These are phyloP conservation scores for Porites australiensis DNA, from an alignment of 64 coral and sea anemone genomes.

Conservation along the genomic window DNA sequence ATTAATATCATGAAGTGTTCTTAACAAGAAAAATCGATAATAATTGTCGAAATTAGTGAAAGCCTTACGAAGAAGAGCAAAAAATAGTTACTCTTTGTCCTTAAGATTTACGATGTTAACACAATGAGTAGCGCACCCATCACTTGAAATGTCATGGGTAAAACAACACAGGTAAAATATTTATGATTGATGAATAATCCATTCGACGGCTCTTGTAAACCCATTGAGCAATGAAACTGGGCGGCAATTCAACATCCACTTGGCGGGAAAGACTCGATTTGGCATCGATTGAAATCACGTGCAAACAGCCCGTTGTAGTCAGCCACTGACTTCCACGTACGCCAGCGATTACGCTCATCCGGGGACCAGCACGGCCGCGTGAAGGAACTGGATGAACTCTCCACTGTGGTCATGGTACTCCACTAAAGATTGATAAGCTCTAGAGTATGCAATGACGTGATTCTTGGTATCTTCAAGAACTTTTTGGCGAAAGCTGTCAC, in stretches of 20 bases:
- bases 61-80: too few species aligned
- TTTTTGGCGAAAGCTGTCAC: conserved; percentile 23
- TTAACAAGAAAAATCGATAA: too few species aligned
- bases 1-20: too few species aligned
- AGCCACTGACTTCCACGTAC: conserved; percentile 30
- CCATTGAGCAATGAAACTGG: conserved; percentile 29
- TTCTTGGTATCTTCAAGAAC: conserved; percentile 43
- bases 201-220: conserved; percentile 31
- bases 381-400: conserved; percentile 33
- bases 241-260: conserved; percentile 48
- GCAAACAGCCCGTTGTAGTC: conserved; percentile 26
- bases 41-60: too few species aligned
- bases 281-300: conserved; percentile 21
- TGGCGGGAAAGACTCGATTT: conserved; percentile 39
- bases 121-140: too few species aligned
- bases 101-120: too few species aligned
- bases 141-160: too few species aligned
- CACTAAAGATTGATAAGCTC: not conserved
- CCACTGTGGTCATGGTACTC: conserved; percentile 33
- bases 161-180: not conserved
- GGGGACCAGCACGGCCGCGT: not conserved
- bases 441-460: not conserved
- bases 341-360: not conserved
- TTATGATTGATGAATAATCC: conserved; percentile 6
- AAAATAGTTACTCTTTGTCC: too few species aligned